Percentiles rank a stretch among this genome's conserved stretches.
These are phyloP conservation scores for Parazoanthus atlanticus DNA, from an alignment of 92 coral and sea anemone genomes.

Conservation along the genomic window DNA sequence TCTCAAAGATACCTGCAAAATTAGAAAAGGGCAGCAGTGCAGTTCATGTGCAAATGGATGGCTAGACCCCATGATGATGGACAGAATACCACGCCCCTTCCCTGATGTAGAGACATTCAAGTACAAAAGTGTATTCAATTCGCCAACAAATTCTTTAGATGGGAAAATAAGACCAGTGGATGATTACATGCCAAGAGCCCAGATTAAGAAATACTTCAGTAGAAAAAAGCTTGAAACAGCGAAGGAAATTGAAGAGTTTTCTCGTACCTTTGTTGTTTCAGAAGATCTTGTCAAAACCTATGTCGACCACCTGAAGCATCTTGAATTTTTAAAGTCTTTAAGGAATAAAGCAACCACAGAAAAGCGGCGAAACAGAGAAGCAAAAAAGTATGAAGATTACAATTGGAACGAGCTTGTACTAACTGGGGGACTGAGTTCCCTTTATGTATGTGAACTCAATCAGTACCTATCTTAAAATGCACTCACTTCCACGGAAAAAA, in stretches of 20 bases:
- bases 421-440: constrained; percentile 39
- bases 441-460: constrained; percentile 42
- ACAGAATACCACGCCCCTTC: no score
- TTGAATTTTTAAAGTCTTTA: constrained; percentile 20
- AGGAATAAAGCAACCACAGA: constrained; percentile 22
- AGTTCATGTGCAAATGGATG: constrained; percentile 20
- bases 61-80: not conserved
- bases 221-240: constrained; percentile 22
- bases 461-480: constrained; percentile 21
- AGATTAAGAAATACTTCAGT: constrained; percentile 39
- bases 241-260: constrained; percentile 38
- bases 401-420: constrained; percentile 48
- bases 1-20: constrained; percentile 47
- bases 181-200: constrained; percentile 42
- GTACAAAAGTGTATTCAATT: constrained; percentile 40
- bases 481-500: constrained; percentile 51
- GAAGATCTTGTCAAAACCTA: constrained; percentile 40
- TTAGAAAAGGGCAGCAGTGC: constrained; percentile 25
- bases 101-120: not conserved
- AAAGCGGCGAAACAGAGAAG: constrained; percentile 17
- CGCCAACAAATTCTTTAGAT: constrained; percentile 33
- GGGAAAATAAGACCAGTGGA: constrained; percentile 46
- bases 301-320: constrained; percentile 39
- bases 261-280: constrained; percentile 43
- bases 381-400: constrained; percentile 38